These are phyloP conservation scores for Ibidorhyncha struthersii DNA, from an alignment of 2,113 vertebrate genomes.

Conservation along the genomic window DNA sequence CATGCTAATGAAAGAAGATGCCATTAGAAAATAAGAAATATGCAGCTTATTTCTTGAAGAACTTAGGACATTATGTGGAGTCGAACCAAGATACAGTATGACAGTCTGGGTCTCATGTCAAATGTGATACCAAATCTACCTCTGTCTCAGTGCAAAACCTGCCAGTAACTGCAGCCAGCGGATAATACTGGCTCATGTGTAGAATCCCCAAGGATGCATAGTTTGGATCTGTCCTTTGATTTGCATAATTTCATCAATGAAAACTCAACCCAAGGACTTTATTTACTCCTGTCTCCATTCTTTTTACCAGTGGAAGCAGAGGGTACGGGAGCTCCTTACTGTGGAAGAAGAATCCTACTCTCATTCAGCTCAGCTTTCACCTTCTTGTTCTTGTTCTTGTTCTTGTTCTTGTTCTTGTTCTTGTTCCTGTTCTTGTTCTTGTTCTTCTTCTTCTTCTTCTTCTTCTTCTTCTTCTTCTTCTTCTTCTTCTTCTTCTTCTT, in stretches of 20 bases:
- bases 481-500: background rate
- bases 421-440: background rate
- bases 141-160: background rate
- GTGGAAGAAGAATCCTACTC: background rate
- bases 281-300: background rate
- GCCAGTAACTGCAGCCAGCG: background rate
- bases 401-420: too few species aligned
- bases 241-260: background rate
- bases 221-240: background rate
- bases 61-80: background rate
- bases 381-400: background rate
- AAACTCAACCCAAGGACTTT: background rate
- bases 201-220: background rate
- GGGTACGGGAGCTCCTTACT: background rate
- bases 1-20: background rate
- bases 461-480: background rate
- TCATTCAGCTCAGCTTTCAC: background rate
- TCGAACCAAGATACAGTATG: background rate
- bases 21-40: background rate
- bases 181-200: background rate
- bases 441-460: too few species aligned
- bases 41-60: background rate
- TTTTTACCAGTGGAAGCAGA: background rate
- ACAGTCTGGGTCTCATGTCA: background rate
- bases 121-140: background rate